Percentiles rank a stretch among this genome's conserved stretches.
Conservation (phyloP, 2,797 vertebrate genomes). For the Agapornis canus region DNA sequence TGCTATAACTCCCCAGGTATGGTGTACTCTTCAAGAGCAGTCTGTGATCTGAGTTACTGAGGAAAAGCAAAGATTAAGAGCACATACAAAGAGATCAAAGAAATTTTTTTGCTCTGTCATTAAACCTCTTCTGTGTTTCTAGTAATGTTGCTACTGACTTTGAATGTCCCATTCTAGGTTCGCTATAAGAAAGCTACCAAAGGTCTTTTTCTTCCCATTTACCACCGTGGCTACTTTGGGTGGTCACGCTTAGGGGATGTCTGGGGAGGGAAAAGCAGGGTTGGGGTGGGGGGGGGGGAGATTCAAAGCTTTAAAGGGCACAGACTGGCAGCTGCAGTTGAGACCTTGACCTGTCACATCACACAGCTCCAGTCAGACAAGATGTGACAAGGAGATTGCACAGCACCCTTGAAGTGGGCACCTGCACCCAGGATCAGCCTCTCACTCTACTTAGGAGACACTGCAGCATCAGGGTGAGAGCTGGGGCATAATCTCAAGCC, state of each 20-base stretch:
- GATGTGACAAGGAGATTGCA: conserved; percentile 33
- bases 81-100: not conserved
- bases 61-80: not conserved
- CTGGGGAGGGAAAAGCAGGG: not conserved
- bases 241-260: not conserved
- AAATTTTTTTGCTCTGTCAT: not conserved
- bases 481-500: not conserved
- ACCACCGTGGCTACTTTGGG: not conserved
- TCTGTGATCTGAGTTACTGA: not conserved
- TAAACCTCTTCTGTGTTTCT: not conserved
- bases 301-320: conserved; percentile 9
- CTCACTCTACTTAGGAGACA: not conserved
- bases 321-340: not conserved
- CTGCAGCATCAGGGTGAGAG: not conserved
- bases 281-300: not conserved
- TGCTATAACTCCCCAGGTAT: not conserved
- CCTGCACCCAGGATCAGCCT: not conserved
- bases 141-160: not conserved
- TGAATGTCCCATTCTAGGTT: not conserved
- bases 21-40: not conserved
- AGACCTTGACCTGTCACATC: conserved; percentile 48
- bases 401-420: not conserved
- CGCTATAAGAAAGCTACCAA: not conserved
- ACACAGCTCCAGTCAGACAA: not conserved
- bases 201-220: not conserved